These are phyloP conservation scores for Thereuonema tuberculata DNA, from an alignment of 1,140 invertebrate genomes.

Conservation along the genomic window DNA sequence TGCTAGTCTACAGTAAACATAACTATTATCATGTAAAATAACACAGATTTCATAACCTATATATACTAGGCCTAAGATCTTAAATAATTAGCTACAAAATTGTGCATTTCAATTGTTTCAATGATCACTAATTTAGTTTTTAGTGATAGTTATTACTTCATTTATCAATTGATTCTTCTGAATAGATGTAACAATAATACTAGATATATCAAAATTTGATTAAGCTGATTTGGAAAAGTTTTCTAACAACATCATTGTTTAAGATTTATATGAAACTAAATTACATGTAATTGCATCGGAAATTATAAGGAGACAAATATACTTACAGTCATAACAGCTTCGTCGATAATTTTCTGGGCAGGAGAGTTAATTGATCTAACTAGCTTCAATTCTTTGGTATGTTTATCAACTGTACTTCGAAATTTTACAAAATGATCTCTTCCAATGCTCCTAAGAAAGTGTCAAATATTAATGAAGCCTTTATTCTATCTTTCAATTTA, in stretches of 20 bases:
- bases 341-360: slow-evolving; percentile 16
- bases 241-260: neutral
- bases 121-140: neutral
- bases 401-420: slow-evolving; percentile 14
- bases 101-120: no score
- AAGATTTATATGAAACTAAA: neutral
- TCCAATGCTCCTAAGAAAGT: no score
- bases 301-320: no score
- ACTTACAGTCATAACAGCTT: slow-evolving; percentile 19
- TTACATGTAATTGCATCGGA: neutral
- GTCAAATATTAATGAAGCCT: no score
- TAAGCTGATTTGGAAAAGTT: neutral
- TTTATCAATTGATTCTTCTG: neutral
- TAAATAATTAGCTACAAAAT: no score
- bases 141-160: neutral
- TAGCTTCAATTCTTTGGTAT: slow-evolving; percentile 15
- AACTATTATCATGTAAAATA: no score
- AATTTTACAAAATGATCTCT: slow-evolving; percentile 16
- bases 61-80: no score
- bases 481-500: no score
- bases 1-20: no score
- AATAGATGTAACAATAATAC: neutral
- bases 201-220: neutral
- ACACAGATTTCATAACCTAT: no score
- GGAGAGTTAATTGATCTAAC: slow-evolving; percentile 14